Conservation (phyloP, 2,888 invertebrate species). For the Isotomurus palustris region DNA sequence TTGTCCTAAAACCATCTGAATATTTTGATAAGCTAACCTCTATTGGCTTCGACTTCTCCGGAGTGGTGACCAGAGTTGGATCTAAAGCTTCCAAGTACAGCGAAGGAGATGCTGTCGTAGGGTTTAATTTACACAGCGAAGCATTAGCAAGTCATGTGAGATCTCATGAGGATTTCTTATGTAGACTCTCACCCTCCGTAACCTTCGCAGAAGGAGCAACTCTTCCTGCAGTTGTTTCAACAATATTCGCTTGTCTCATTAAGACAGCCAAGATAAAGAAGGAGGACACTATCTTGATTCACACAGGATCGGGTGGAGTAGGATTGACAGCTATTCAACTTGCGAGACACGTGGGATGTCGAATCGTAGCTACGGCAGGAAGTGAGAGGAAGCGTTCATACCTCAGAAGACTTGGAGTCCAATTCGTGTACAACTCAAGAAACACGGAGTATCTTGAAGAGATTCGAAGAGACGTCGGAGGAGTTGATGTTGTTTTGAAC, state of each 20-base stretch:
- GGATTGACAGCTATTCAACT: not conserved
- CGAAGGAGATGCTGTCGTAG: constrained; percentile 17
- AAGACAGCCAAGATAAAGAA: constrained; percentile 13
- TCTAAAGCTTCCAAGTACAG: not conserved
- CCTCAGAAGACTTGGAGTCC: constrained; percentile 19
- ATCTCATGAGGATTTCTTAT: not conserved
- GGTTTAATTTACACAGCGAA: constrained; percentile 4
- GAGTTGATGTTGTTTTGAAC: constrained; percentile 24
- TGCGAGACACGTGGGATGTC: not conserved
- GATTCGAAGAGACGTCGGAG: constrained; percentile 17
- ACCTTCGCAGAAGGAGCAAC: constrained; percentile 17
- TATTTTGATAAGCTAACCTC: constrained; percentile 10
- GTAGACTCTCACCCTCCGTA: constrained; percentile 7
- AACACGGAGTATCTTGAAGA: constrained; percentile 16
- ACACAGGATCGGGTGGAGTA: constrained; percentile 2
- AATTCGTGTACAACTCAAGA: constrained; percentile 30
- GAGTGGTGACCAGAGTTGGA: constrained; percentile 9
- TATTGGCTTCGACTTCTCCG: constrained; percentile 20
- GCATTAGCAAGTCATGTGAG: constrained; percentile 15
- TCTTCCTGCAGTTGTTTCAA: constrained; percentile 14
- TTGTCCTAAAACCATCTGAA: constrained; percentile 8
- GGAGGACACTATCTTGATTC: constrained; percentile 1
- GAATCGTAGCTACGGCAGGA: constrained; percentile 27
- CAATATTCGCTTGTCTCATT: constrained; percentile 12
- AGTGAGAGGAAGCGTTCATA: constrained; percentile 19